Evolutionary conservation across 2,113 vertebrate species (phyloP).

Genomic region (Calidris pugnax): DNA sequence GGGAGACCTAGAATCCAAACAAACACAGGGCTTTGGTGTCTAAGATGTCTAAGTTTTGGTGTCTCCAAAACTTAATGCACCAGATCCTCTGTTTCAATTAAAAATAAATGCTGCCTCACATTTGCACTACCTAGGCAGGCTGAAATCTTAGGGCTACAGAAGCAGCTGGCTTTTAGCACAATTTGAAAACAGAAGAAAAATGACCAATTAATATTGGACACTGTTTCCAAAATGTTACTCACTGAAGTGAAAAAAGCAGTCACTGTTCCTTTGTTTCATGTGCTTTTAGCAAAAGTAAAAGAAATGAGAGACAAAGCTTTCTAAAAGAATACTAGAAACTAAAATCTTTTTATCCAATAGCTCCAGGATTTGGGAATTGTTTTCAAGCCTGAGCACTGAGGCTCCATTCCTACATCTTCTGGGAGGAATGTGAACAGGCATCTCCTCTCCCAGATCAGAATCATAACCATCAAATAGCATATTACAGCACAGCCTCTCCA

Average conservation of each 20-base stretch:
- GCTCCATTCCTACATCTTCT: slow-evolving; percentile 5
- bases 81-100: neutral
- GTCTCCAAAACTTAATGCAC: neutral
- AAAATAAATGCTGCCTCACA: neutral
- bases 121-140: neutral
- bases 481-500: neutral
- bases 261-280: neutral
- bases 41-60: neutral
- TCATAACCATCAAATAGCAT: neutral
- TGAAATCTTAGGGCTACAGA: neutral
- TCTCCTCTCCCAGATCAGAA: neutral
- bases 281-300: neutral
- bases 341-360: neutral
- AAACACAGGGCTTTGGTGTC: neutral
- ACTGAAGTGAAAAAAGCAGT: neutral
- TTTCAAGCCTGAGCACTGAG: neutral
- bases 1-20: neutral
- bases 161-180: neutral
- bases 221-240: neutral
- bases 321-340: neutral
- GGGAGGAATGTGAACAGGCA: neutral
- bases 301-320: neutral
- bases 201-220: neutral
- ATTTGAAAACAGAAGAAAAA: neutral
- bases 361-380: slow-evolving; percentile 2